A percentile compares a stretch with the other conserved stretches of the same genome.
Conservation (phyloP, 2,797 vertebrate species). For the Notamacropus eugenii region DNA sequence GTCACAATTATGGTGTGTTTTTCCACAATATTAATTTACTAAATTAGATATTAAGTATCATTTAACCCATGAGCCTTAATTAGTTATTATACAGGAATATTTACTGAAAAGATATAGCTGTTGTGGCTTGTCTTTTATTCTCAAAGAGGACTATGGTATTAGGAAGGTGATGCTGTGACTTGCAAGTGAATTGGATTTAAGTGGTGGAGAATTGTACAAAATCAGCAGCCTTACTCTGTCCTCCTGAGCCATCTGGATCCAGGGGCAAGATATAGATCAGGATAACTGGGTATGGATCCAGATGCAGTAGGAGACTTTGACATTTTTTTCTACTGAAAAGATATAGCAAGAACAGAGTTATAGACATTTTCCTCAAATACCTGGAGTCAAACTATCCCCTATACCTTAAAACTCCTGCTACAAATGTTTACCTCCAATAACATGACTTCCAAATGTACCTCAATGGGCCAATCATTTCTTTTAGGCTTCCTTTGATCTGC, state of each 20-base stretch:
- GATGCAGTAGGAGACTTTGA: too few species aligned
- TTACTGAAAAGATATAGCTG: neutral
- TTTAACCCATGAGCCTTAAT: neutral
- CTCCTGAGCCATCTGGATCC: too few species aligned
- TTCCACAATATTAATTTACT: neutral
- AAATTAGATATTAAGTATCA: neutral
- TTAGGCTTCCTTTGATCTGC: neutral
- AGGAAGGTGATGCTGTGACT: too few species aligned
- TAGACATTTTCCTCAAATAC: neutral
- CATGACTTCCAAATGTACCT: neutral
- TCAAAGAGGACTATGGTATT: too few species aligned
- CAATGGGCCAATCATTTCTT: neutral
- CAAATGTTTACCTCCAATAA: neutral
- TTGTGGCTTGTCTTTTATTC: too few species aligned
- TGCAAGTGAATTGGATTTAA: too few species aligned
- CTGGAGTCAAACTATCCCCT: neutral
- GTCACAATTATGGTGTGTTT: neutral
- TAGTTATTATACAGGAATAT: neutral
- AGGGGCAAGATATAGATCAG: too few species aligned
- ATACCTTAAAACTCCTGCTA: neutral
- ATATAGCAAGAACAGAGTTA: neutral
- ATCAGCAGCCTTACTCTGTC: too few species aligned
- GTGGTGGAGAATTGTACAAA: too few species aligned
- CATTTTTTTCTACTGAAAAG: neutral
- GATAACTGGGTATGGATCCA: too few species aligned